Base-by-base conservation (phyloP, 2,113 vertebrate species). In the Vidua chalybeata region DNA sequence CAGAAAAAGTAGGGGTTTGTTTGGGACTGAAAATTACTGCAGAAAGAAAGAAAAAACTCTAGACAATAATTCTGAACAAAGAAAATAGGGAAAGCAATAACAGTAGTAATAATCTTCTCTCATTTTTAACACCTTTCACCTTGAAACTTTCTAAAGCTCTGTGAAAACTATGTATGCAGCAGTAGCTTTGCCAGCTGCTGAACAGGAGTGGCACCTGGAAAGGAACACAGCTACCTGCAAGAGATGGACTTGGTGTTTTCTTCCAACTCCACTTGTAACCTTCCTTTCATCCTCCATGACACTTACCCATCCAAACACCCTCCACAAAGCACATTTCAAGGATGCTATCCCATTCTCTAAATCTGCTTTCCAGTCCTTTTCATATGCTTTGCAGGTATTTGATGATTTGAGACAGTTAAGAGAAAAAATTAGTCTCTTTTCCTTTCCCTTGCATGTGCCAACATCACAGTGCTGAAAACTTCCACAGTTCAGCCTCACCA, bases 21-120 rank as follows among this genome's bases (percentile, higher is more conserved):
- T 97, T 96, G 77, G 59, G 90, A 93, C 84, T 97, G 81, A 93
- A 93, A 96, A 95, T 93, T 75, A 68, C 54, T 84, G 66, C 41
- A 73, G 86, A 96, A 97, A 87, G 66, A 81, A 96, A 93, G 51
- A 59, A 86, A 93, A 82, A 68, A 43, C 15, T 88, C n/a, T 82
- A 66, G 66, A 95, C 59, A 18, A 94, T 66, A 85, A 92, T 89
- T 96, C 59, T 4, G 17, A 84, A 86, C 61, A 91, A 88, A 93
- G 84, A 93, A 76, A 28, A 63, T 2, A 80, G 48, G 33, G 14
- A 93, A 46, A 35, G 72, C 26, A 87, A 55, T 85, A 94, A 83
- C n/a, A 78, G 22, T 26, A 75, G 19, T 23, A 96, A 85, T 89
- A 92, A 93, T 86, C 67, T 84, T 74, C 74, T 91, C 88, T 84